Evolutionary conservation across 2,113 vertebrate genomes (phyloP).

Genomic region (Elgaria multicarinata): DNA sequence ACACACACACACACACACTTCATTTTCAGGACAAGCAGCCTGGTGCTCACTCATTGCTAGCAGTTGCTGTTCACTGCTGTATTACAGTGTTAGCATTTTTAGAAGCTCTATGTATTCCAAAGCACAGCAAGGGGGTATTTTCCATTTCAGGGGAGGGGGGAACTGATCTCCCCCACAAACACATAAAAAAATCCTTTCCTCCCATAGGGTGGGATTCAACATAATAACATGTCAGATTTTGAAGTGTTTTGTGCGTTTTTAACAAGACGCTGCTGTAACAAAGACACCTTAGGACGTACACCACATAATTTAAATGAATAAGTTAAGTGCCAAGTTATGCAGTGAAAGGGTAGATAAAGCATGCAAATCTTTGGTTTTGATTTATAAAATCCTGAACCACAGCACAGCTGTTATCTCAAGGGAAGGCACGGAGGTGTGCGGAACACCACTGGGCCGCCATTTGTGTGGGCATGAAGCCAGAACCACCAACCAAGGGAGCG

Average conservation of each 20-base stretch:
- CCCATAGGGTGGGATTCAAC: no score
- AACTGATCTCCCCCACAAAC: no score
- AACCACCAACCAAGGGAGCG: not conserved
- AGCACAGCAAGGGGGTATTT: not conserved
- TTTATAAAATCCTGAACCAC: not conserved
- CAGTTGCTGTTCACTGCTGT: not conserved
- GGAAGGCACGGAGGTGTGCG: not conserved
- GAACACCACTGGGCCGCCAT: not conserved
- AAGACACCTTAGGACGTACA: no score
- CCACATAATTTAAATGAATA: not conserved
- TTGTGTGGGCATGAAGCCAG: not conserved
- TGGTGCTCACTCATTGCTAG: not conserved
- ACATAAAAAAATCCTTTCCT: not conserved
- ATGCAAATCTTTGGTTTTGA: not conserved
- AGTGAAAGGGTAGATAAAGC: not conserved
- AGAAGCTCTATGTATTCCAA: not conserved
- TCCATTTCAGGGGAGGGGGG: not conserved
- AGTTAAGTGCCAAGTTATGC: not conserved
- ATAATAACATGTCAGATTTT: not conserved
- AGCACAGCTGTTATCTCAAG: not conserved
- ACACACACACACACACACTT: no score
- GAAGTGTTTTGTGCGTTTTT: not conserved
- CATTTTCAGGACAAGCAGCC: not conserved
- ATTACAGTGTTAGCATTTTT: not conserved
- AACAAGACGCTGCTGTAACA: not conserved